These are phyloP conservation scores for Agrotis segetum DNA, from an alignment of 2,888 invertebrate species.

Conservation along the genomic window DNA sequence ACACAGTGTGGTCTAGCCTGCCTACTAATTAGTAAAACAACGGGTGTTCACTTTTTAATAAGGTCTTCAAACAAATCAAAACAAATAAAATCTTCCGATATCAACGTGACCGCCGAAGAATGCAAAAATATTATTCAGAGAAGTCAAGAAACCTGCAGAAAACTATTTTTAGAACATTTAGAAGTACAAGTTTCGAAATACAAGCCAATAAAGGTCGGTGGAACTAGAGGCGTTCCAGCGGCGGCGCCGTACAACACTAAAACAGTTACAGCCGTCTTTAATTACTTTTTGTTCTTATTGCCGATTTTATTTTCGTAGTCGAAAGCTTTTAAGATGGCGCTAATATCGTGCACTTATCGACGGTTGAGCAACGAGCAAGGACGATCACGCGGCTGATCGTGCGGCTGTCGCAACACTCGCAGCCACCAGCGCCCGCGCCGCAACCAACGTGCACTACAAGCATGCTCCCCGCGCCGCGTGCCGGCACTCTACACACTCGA, in stretches of 20 bases:
- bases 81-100: not conserved
- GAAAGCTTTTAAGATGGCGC: conserved; percentile 86
- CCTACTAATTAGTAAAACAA: conserved; percentile 21
- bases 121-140: conserved; percentile 1
- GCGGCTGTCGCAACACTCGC: conserved; percentile 71
- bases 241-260: conserved; percentile 69
- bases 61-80: conserved; percentile 6
- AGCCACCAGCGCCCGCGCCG: conserved; percentile 37
- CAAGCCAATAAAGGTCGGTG: conserved; percentile 79
- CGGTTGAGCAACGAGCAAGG: conserved; percentile 86
- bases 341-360: conserved; percentile 81
- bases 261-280: conserved; percentile 80
- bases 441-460: conserved; percentile 52
- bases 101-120: conserved; percentile 2
- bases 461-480: conserved; percentile 17
- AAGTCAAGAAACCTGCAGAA: conserved; percentile 12
- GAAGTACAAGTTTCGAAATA: conserved; percentile 77
- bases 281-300: conserved; percentile 82
- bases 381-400: conserved; percentile 74
- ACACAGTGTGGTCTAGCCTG: conserved; percentile 19
- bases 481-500: conserved; percentile 20
- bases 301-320: conserved; percentile 72
- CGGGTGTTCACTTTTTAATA: conserved; percentile 40
- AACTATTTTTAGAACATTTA: conserved; percentile 34
- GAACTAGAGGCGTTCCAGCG: conserved; percentile 68